These are phyloP conservation scores for Halichondria panicea DNA, from an alignment of 37 sponge, comb jelly and placozoan genomes.

Conservation along the genomic window DNA sequence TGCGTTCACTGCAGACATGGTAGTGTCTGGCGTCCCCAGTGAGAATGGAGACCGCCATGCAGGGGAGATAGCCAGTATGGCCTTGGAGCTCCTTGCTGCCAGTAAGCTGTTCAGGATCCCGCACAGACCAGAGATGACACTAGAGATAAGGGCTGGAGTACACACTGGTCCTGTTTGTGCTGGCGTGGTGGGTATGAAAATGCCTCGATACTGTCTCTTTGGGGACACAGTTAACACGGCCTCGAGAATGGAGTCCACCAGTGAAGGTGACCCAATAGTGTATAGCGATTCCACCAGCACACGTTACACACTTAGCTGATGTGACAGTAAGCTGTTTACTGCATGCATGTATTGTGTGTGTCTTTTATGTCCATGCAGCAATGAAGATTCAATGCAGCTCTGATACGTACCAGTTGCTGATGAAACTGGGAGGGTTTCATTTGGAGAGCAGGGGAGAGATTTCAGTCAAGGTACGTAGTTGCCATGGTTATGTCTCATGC, in stretches of 20 bases:
- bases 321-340: not conserved
- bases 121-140: constrained; percentile 57
- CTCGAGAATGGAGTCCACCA: constrained; percentile 85
- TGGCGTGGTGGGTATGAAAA: constrained; percentile 90
- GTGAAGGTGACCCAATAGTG: constrained; percentile 81
- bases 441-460: constrained; percentile 81
- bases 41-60: constrained; percentile 82
- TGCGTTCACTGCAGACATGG: constrained; percentile 86
- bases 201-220: constrained; percentile 94
- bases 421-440: constrained; percentile 48
- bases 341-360: not conserved
- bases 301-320: not conserved
- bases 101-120: constrained; percentile 77
- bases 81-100: constrained; percentile 64
- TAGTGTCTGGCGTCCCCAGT: constrained; percentile 86
- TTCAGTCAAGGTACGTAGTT: constrained; percentile 66
- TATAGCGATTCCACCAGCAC: not conserved
- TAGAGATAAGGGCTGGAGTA: constrained; percentile 82
- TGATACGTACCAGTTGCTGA: constrained; percentile 56
- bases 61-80: constrained; percentile 91
- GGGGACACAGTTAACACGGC: constrained; percentile 96
- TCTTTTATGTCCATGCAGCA: constrained; percentile 41
- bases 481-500: not conserved
- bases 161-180: constrained; percentile 94
- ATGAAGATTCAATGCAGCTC: constrained; percentile 89